phyloP scores from a whole-genome alignment of 1,140 invertebrate species.

The Ctenoplectra terminalis region DNA sequence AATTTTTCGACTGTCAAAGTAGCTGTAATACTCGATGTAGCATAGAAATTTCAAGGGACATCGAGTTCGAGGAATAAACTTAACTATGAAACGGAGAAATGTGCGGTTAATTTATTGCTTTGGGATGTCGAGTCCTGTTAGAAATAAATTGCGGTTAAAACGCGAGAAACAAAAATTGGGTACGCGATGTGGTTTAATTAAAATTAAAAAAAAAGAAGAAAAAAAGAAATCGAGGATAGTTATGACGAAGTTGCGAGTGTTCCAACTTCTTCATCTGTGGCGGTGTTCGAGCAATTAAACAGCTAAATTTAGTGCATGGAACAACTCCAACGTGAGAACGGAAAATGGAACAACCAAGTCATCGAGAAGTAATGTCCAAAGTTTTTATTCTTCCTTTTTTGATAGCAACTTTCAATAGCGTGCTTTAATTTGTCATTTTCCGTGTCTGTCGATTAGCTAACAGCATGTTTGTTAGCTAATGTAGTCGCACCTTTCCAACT shows the following conservation, averaged over 20 bases:
- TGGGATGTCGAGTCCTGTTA: background rate
- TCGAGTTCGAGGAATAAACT: background rate
- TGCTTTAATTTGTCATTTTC: background rate
- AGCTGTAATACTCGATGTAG: background rate
- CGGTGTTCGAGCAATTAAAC: background rate
- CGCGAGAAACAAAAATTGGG: background rate
- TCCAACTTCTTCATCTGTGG: background rate
- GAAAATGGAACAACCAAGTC: background rate
- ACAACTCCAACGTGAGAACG: background rate
- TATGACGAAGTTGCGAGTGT: background rate
- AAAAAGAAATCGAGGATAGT: background rate
- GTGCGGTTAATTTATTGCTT: background rate
- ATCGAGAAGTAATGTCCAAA: background rate
- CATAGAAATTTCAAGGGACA: background rate
- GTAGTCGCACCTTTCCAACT: background rate
- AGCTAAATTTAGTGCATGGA: background rate
- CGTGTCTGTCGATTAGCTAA: background rate
- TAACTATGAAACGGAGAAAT: background rate
- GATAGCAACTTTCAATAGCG: background rate
- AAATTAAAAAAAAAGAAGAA: too few relatives aligned
- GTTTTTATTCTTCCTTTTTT: background rate
- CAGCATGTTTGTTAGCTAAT: background rate
- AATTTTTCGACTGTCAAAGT: background rate
- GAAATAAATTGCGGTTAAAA: background rate
- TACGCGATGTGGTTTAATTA: background rate